These are phyloP conservation scores for Etheostoma spectabile DNA, from an alignment of 2,113 vertebrate species.

Conservation along the genomic window DNA sequence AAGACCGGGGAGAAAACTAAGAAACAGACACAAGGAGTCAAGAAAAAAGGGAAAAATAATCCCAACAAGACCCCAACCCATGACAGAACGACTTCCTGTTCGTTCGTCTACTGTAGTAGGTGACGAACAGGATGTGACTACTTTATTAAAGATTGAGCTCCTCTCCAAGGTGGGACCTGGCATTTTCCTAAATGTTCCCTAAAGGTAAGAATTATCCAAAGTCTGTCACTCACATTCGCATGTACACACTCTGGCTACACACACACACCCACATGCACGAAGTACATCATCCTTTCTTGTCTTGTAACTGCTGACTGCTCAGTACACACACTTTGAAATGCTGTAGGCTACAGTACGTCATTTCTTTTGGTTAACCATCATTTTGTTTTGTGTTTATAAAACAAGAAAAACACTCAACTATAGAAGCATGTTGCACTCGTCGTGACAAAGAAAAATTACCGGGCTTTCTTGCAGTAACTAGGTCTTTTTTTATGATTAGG, in stretches of 20 bases:
- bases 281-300: constrained; percentile 18
- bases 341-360: constrained; percentile 1
- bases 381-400: constrained; percentile 21
- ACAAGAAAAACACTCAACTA: background rate
- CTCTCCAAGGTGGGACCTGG: constrained; percentile 27
- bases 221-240: background rate
- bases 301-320: constrained; percentile 21
- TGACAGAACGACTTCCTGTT: too few species aligned
- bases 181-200: constrained; percentile 59
- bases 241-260: background rate
- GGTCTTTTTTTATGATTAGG: constrained; percentile 61
- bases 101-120: background rate
- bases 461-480: constrained; percentile 19
- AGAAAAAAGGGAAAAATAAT: too few species aligned
- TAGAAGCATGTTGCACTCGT: constrained; percentile 5
- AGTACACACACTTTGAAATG: constrained; percentile 9
- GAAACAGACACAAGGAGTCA: too few species aligned
- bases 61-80: too few species aligned
- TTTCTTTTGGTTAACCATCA: constrained; percentile 19
- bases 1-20: too few species aligned
- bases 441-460: constrained; percentile 51
- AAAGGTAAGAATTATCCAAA: constrained; percentile 24
- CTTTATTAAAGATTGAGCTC: constrained; percentile 57
- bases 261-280: background rate
- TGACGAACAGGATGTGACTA: constrained; percentile 32